Base-by-base conservation (phyloP, 2,113 vertebrate genomes). In the Nestor notabilis region DNA sequence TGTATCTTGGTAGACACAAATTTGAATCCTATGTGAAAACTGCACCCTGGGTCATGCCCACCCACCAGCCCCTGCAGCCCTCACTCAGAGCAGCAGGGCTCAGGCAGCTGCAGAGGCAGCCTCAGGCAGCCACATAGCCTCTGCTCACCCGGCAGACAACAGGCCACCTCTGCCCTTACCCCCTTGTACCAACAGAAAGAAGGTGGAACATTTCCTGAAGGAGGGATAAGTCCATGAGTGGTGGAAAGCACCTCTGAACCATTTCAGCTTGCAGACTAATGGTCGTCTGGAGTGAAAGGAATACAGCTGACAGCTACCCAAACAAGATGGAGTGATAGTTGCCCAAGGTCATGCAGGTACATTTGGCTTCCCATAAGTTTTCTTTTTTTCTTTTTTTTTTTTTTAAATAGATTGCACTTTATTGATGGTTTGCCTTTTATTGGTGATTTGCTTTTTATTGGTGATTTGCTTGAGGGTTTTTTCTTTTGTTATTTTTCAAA, bases 21-120 rank as follows among this genome's bases (percentile, higher is more conserved):
- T 71, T 53, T 63, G 12, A 79, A 58, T 41, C 17, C 23, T 21
- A 21, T 27, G 9, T 63, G 74, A 63, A 82, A 75, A 52, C 17
- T 21, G 6, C 14, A 29, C 4, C 8, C 23, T 2, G 0, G 2
- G 7, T 71, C 21, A 19, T 24, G 7, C 20, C 29, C 0, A 0
- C 15, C 9, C 18, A 31, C 41, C 14, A 4, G 8, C 18, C 68
- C 58, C 65, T 80, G 29, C 35, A 93, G 25, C 58, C 19, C 60
- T 93, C 83, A 93, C 20, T 70, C 47, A 66, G 55, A 77, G 81
- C 86, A 93, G 50, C 50, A 14, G 24, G 21, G 47, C 24, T 47
- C 49, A 71, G 23, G 43, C 52, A 74, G 31, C 17, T 4, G 2
- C 47, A 46, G 53, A 58, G 29, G 27, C 37, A 78, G 13, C 47